phyloP scores from a whole-genome alignment of 1,140 invertebrate species.

The Aethina tumida region DNA sequence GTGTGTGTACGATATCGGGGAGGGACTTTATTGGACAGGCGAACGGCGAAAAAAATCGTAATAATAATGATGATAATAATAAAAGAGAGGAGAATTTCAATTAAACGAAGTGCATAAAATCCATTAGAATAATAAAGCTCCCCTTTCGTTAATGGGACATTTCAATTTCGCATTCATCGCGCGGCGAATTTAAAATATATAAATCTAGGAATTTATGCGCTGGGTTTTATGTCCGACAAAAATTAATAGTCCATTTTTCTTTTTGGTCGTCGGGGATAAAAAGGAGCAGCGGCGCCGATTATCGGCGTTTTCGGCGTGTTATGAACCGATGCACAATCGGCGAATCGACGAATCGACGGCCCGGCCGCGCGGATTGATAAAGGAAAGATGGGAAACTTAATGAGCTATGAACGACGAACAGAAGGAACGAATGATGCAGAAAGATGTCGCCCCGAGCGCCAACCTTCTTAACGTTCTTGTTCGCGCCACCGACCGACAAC shows the following conservation, averaged over 20 bases:
- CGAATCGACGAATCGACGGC: neutral
- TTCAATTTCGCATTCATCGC: constrained; percentile 15
- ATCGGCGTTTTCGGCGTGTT: no score
- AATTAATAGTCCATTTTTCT: constrained; percentile 17
- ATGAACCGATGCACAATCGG: no score
- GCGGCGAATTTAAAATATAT: constrained; percentile 10
- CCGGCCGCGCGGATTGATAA: constrained; percentile 25
- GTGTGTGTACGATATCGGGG: no score
- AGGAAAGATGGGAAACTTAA: constrained; percentile 30
- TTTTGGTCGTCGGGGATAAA: constrained; percentile 1
- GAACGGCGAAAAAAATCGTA: no score
- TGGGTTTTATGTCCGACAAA: constrained; percentile 14
- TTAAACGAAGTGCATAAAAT: constrained; percentile 24
- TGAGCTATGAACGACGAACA: constrained; percentile 31
- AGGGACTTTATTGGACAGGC: no score
- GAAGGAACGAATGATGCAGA: constrained; percentile 28
- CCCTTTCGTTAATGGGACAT: constrained; percentile 14
- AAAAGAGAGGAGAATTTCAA: constrained; percentile 26
- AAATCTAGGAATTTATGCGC: constrained; percentile 14
- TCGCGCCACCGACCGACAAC: no score
- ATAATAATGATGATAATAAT: no score
- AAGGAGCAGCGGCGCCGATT: neutral
- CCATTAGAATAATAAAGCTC: constrained; percentile 22
- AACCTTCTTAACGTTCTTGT: no score
- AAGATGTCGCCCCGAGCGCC: constrained; percentile 16